Conservation (phyloP, 2,888 invertebrate species). For the Habroteleia sp. region DNA sequence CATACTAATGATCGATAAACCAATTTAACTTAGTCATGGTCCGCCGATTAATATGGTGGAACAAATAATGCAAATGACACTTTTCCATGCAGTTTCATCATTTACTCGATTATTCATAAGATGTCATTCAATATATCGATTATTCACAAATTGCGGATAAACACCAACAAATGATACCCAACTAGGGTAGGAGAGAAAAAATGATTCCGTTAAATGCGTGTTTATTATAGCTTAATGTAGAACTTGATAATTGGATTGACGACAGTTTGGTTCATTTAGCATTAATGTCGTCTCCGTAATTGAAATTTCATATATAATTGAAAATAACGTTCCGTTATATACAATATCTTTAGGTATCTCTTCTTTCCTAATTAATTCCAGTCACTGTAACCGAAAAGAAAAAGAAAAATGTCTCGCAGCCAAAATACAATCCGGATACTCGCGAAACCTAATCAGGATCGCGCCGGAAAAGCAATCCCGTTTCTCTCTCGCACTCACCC, state of each 20-base stretch:
- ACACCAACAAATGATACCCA: conserved; percentile 19
- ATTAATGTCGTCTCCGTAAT: conserved; percentile 31
- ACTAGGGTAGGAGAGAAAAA: background rate
- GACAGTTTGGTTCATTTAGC: background rate
- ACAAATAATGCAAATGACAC: conserved; percentile 54
- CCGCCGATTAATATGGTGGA: conserved; percentile 46
- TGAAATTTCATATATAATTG: conserved; percentile 6
- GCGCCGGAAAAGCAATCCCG: conserved; percentile 61
- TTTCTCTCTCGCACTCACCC: conserved; percentile 35
- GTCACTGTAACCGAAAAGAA: conserved; percentile 2
- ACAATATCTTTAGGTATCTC: conserved; percentile 1
- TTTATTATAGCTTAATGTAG: conserved; percentile 3
- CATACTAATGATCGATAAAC: conserved; percentile 61
- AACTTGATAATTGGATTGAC: conserved; percentile 8
- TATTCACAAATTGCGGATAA: conserved; percentile 40
- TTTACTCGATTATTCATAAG: conserved; percentile 50
- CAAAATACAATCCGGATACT: conserved; percentile 39
- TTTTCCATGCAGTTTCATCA: conserved; percentile 36
- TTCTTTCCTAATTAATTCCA: conserved; percentile 30
- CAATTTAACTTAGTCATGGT: conserved; percentile 62
- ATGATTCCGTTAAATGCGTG: background rate
- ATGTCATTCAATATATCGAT: conserved; percentile 41
- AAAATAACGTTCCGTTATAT: background rate
- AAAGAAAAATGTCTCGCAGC: conserved; percentile 39
- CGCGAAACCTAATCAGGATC: conserved; percentile 43